These are phyloP conservation scores for Orius insidiosus DNA, from an alignment of 1,140 invertebrate species.

Conservation along the genomic window DNA sequence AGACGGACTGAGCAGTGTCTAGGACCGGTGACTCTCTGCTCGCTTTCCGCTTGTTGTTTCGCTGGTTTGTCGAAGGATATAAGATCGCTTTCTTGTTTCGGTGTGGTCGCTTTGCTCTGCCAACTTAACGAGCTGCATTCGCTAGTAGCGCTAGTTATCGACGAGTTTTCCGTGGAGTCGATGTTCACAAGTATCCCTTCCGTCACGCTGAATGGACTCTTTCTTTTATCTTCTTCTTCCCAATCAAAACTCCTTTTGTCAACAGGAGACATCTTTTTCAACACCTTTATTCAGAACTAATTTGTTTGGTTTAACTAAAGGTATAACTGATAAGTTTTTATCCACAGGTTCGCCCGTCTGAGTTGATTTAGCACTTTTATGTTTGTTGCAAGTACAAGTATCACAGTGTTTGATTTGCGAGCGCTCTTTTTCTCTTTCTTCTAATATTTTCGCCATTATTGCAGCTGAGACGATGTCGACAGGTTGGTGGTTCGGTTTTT, in stretches of 20 bases:
- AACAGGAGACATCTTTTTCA: not conserved
- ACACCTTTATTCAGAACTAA: constrained; percentile 3
- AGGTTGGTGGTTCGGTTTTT: constrained; percentile 23
- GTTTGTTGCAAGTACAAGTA: constrained; percentile 47
- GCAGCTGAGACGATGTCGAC: constrained; percentile 75
- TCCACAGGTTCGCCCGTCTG: constrained; percentile 1
- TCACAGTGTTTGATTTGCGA: constrained; percentile 56
- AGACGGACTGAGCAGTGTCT: constrained; percentile 52
- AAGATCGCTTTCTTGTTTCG: constrained; percentile 5
- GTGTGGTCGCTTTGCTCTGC: constrained; percentile 8
- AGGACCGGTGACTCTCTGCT: constrained; percentile 30
- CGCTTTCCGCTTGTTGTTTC: not conserved
- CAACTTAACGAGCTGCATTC: constrained; percentile 8
- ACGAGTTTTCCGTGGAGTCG: not conserved
- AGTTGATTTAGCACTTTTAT: constrained; percentile 7
- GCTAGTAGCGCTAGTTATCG: constrained; percentile 2
- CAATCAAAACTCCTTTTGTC: not conserved
- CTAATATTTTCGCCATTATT: constrained; percentile 81
- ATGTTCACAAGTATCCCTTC: constrained; percentile 13
- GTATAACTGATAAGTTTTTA: constrained; percentile 36
- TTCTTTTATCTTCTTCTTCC: not conserved
- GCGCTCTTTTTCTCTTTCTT: constrained; percentile 60
- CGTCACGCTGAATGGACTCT: not conserved
- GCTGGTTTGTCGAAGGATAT: constrained; percentile 14
- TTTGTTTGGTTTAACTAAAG: constrained; percentile 41